These are phyloP conservation scores for Notothenia coriiceps DNA, from an alignment of 2,113 vertebrate species.

Conservation along the genomic window DNA sequence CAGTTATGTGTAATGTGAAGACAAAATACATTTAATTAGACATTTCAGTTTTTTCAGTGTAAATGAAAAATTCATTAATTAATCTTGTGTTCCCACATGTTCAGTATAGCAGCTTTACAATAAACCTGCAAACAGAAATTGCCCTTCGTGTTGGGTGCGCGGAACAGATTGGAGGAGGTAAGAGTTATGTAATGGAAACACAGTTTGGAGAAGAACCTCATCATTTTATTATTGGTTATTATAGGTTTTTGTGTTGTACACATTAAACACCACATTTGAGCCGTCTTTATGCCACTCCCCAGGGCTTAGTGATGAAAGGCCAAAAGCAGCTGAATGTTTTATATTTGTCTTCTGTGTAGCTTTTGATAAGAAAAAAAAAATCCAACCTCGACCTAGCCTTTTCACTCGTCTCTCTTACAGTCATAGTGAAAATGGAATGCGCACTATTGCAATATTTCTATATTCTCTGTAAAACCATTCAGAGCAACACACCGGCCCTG, in stretches of 20 bases:
- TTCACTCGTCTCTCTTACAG: slow-evolving; percentile 48
- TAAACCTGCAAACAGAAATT: slow-evolving; percentile 3
- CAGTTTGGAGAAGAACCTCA: slow-evolving; percentile 25
- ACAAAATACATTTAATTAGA: too few relatives aligned
- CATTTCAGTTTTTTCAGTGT: too few relatives aligned
- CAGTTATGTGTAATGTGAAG: too few relatives aligned
- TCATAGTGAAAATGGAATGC: slow-evolving; percentile 44
- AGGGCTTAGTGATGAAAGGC: slow-evolving; percentile 36
- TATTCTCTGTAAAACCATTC: slow-evolving; percentile 34
- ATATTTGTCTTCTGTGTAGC: slow-evolving; percentile 67
- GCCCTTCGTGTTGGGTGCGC: not conserved
- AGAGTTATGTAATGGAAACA: slow-evolving; percentile 37
- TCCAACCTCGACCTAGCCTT: slow-evolving; percentile 43
- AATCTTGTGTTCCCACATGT: not conserved
- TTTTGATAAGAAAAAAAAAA: slow-evolving; percentile 73
- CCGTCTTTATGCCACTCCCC: slow-evolving; percentile 40
- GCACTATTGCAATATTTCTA: slow-evolving; percentile 19
- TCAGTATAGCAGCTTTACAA: not conserved
- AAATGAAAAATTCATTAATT: too few relatives aligned
- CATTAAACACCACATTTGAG: slow-evolving; percentile 37
- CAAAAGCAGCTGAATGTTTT: slow-evolving; percentile 53
- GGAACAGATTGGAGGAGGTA: slow-evolving; percentile 6
- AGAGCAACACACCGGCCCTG: slow-evolving; percentile 28
- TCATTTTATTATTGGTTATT: slow-evolving; percentile 27
- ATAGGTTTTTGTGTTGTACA: slow-evolving; percentile 32